Conservation (phyloP, 2,113 vertebrate species). For the Paradoxurus hermaphroditus region DNA sequence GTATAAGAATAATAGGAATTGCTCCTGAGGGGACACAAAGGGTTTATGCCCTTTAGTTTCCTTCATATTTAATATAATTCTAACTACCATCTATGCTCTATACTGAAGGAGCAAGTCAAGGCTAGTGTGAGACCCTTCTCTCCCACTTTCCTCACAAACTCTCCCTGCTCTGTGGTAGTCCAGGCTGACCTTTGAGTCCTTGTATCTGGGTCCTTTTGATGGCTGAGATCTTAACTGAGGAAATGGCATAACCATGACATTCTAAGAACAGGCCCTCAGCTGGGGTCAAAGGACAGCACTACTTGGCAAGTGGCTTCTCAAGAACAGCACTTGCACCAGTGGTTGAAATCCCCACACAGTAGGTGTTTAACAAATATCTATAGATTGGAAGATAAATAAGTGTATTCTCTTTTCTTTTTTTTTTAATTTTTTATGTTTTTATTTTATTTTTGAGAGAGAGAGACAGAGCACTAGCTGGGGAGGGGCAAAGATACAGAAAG, state of each 20-base stretch:
- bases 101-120: neutral
- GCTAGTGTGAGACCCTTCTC: neutral
- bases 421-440: too few relatives aligned
- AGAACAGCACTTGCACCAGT: neutral
- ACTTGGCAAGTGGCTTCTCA: neutral
- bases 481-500: too few relatives aligned
- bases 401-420: neutral
- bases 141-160: neutral
- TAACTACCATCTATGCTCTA: neutral
- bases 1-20: neutral
- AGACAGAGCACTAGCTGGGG: too few relatives aligned
- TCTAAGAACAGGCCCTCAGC: neutral
- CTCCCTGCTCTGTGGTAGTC: neutral
- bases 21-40: slow-evolving; percentile 58
- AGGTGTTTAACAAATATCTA: slow-evolving; percentile 2
- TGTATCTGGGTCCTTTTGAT: neutral
- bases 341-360: neutral
- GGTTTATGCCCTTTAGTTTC: neutral
- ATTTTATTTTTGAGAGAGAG: too few relatives aligned
- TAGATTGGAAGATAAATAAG: neutral
- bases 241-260: neutral
- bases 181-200: neutral
- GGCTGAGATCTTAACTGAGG: neutral
- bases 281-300: neutral
- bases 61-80: neutral